Evolutionary conservation across 2,113 vertebrate genomes (phyloP).

Genomic region (Forbesichthys agassizii): DNA sequence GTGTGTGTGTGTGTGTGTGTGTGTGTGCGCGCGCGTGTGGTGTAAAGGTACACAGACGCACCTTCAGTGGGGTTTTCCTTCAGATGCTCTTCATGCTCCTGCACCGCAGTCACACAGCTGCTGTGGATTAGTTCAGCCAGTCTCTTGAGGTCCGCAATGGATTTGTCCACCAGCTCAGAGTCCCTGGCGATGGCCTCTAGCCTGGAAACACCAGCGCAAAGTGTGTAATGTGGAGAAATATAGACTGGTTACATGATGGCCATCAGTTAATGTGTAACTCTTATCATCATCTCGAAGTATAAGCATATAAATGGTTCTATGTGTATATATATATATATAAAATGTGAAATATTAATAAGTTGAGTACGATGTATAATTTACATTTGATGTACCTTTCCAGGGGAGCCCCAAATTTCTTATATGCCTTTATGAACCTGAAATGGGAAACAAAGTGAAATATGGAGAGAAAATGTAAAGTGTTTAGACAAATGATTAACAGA

Average conservation of each 20-base stretch:
- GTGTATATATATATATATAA: not conserved
- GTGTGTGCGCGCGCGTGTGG: not conserved
- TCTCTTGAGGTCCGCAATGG: conserved; percentile 92
- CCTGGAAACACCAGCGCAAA: conserved; percentile 61
- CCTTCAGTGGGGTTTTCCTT: conserved; percentile 94
- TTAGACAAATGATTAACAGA: too few relatives aligned
- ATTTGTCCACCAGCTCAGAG: conserved; percentile 98
- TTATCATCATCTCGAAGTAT: not conserved
- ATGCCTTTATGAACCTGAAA: conserved; percentile 95
- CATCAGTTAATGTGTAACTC: too few relatives aligned
- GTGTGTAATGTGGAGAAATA: not conserved
- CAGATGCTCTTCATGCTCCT: conserved; percentile 93
- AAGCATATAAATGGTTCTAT: not conserved
- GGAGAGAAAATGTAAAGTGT: not conserved
- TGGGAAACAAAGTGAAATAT: conserved; percentile 11
- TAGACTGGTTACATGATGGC: not conserved
- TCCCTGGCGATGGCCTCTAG: conserved; percentile 94
- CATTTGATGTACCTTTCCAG: conserved; percentile 86
- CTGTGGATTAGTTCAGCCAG: conserved; percentile 92
- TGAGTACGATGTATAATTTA: not conserved
- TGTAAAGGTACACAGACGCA: conserved; percentile 43
- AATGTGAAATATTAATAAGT: not conserved
- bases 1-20: too few relatives aligned
- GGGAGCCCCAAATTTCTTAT: conserved; percentile 97
- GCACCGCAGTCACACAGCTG: conserved; percentile 90